These are phyloP conservation scores for Suricata suricatta DNA, from an alignment of 2,113 vertebrate genomes.

Conservation along the genomic window DNA sequence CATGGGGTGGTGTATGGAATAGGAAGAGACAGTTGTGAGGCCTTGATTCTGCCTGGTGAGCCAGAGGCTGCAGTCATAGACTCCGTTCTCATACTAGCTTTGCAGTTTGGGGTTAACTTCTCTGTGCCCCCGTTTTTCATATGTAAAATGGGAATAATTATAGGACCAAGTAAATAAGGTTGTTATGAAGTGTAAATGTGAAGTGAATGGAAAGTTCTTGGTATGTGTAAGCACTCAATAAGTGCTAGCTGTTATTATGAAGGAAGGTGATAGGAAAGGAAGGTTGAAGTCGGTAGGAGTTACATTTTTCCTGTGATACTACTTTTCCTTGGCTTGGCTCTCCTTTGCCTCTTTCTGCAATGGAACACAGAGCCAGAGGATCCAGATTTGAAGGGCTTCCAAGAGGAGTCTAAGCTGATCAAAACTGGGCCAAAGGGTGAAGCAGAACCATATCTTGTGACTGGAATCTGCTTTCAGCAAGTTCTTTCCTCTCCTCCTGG, in stretches of 20 bases:
- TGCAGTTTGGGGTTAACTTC: neutral
- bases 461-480: accelerated
- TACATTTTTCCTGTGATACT: neutral
- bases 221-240: neutral
- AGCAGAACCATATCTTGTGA: no score
- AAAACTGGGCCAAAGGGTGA: neutral
- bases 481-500: neutral
- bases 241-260: neutral
- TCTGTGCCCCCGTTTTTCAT: neutral
- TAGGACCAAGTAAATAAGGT: neutral
- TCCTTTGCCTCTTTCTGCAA: neutral
- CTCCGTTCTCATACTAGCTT: neutral
- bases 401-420: neutral
- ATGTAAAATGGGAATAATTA: neutral
- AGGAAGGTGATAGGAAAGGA: no score
- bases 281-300: neutral
- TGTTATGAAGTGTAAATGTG: neutral
- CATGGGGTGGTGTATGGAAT: accelerated
- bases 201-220: neutral
- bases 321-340: neutral
- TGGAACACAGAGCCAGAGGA: neutral
- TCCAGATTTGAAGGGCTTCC: neutral
- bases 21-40: neutral
- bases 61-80: neutral
- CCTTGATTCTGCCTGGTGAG: neutral